Base-by-base conservation (phyloP, 2,113 vertebrate species). In the Conger conger region DNA sequence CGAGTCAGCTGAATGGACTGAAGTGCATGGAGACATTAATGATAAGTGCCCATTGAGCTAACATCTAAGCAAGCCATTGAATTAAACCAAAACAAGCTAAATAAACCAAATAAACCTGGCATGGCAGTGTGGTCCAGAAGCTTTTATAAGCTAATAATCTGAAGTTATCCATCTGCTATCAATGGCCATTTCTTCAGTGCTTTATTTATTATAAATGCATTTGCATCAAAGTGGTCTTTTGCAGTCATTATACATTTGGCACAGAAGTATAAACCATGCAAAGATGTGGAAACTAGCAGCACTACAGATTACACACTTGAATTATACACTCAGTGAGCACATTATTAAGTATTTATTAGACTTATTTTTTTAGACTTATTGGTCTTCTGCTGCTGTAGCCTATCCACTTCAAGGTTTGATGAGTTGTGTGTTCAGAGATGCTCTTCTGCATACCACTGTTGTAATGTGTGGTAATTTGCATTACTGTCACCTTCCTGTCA, bases 121-220 rank as follows among this genome's bases (percentile, higher is more conserved):
- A 50, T 20, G 27, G 76, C 50, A 37, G 27, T 37, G 30, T 82
- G 50, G 17, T 82, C 35, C 9, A 9, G 33, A 5, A 11, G 83
- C 83, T 84, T 84, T 79, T 53, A 57, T 54, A 79, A 20, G 45
- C 37, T 38, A 84, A 79, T 84, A 33, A 38, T 54, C 23, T 37
- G 35, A 33, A 84, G 79, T 84, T 38, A 84, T 84, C 50, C 35
- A 35, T 78, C 77, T 79, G 45, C 27, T 33, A 54, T 33, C 80
- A 17, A 18, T 1, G 53, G 1, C 9, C 17, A 35, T 78, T 37
- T 35, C 30, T 57, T 57, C 76, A 16, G 27, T 35, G 7, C 76
- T 9, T 63, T 63, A 63, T 63, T 27, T 27, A 63, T 63, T 63
- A 20, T 3, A 63, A 63, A 37, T 18, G 3, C 68, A 76, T 76